Conservation (phyloP, 2,888 invertebrate species). For the Agrotis puta region DNA sequence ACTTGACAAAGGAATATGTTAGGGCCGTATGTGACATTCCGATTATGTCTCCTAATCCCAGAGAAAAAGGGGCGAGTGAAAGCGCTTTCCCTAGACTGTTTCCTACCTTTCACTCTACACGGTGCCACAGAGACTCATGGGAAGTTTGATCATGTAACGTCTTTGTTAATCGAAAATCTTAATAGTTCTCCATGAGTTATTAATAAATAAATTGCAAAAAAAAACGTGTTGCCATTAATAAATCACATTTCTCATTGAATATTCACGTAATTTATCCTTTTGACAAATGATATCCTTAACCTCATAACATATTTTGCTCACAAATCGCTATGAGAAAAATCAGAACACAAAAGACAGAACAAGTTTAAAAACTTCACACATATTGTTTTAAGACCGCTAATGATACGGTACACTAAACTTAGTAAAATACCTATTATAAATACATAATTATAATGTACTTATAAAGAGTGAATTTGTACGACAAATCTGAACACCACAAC, state of each 20-base stretch:
- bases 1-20: too few relatives aligned
- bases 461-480: too few relatives aligned
- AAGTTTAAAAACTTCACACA: constrained; percentile 48
- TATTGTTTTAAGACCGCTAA: constrained; percentile 41
- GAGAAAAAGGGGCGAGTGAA: too few relatives aligned
- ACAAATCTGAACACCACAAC: too few relatives aligned
- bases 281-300: constrained; percentile 34
- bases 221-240: background rate
- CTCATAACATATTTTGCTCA: constrained; percentile 30
- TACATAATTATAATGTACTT: background rate
- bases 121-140: too few relatives aligned
- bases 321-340: constrained; percentile 35
- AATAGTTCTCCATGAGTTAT: background rate
- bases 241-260: background rate
- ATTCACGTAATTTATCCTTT: constrained; percentile 13
- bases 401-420: constrained; percentile 22
- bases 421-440: background rate
- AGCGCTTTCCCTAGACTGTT: too few relatives aligned
- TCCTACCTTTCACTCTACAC: too few relatives aligned
- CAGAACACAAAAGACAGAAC: constrained; percentile 35
- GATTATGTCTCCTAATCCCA: too few relatives aligned
- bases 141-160: too few relatives aligned
- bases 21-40: too few relatives aligned
- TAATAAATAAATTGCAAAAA: background rate
- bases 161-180: too few relatives aligned